Base-by-base conservation (phyloP, 2,888 invertebrate species). In the Saturnia japonica region DNA sequence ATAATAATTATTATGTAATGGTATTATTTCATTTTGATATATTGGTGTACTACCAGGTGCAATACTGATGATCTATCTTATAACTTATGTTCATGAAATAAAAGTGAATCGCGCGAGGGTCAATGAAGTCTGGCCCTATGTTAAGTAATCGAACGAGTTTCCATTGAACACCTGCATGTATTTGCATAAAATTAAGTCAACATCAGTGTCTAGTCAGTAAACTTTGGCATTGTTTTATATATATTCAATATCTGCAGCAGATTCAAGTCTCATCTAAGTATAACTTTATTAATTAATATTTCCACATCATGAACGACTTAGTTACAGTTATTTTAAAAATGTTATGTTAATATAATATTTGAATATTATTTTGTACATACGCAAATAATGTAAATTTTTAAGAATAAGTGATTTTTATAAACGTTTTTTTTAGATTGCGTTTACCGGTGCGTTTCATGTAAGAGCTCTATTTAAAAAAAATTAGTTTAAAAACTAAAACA, bases 61-160 rank as follows among this genome's bases (percentile, higher is more conserved):
- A 60, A 62, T 82, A 78, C 62, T 60, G 28, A 60, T 60, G n/a
- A 34, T 68, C n/a, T 68, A 51, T 9, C 66, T 70, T 76, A 79
- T 84, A 83, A 82, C 83, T 84, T 82, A 82, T 81, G 79, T 83
- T 82, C 84, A 88, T 87, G 84, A 79, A 80, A 81, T 77, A n/a
- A n/a, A n/a, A n/a, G 79, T 83, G 83, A 85, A 83, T 86, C 82
- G 84, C 68, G 72, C 73, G 75, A 72, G 80, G 87, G 86, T 88
- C 85, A 87, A 83, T 82, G 80, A 78, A 82, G 73, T 74, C 72
- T 68, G 75, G 78, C 79, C 82, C 80, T 81, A 82, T 85, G 82
- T 85, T 75, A 74, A 79, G 74, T 76, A 80, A 80, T 81, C 72
- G 71, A 75, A 72, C 68, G 70, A 70, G 68, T 57, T 60, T 40